Evolutionary conservation across 2,888 invertebrate species (phyloP), one percentile per base, ranked within the genome.

Genomic region (Cerastis rubricosa): DNA sequence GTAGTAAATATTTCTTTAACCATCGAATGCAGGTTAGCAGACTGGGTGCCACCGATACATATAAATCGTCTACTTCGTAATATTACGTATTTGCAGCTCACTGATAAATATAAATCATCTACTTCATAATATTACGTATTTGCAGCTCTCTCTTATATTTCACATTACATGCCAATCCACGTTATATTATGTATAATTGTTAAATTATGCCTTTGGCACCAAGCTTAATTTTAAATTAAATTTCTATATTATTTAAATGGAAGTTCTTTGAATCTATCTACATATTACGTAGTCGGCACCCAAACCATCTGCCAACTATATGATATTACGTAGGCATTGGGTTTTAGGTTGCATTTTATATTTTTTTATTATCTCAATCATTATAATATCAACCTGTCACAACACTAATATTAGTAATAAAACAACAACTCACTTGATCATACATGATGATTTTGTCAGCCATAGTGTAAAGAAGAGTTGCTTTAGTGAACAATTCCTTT

Each of bases 401-500:
- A 12, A 17, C 0, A 5, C 43, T 43, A n/a, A 43, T 64, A 2
- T 47, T 43, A 12, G 0, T 12, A 47, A 40, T 51, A 63, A 61
- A 66, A 40, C 19, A 6, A n/a, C 0, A 35, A 88, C 94, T 92
- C 95, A 98, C 98, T 97, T 99, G 99, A 93, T 99, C 99, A 96
- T 99, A 99, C 99, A 99, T 99, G 90, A 99, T 99, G 94, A 99
- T 99, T 96, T 99, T 99, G 93, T 99, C 99, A 9, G 99, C 99
- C 84, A 99, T 99, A 0, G 99, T 99, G 93, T 99, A 99, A n/a
- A 99, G 96, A 70, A 99, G 97, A 0, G 99, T 99, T 5, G 99
- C 99, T 97, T 99, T 99, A 45, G 98, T 98, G 91, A 99, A 99
- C 25, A 99, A 97, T 88, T 99, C 99, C 81, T 99, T 97, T 93